A percentile compares a stretch with the other conserved stretches of the same genome.
Conservation (phyloP, 1,140 invertebrate species). For the Procambarus clarkii region DNA sequence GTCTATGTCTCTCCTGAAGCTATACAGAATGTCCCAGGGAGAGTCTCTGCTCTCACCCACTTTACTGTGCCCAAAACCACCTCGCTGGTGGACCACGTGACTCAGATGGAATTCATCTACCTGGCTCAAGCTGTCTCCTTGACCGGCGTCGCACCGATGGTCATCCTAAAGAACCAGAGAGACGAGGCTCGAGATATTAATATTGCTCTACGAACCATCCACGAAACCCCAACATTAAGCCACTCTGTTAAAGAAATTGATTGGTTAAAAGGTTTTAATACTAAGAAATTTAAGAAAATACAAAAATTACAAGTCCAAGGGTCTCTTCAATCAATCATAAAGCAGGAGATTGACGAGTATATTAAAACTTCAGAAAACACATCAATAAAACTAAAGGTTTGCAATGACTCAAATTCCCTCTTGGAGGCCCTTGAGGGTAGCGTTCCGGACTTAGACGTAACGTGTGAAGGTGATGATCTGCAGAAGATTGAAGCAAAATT, state of each 20-base stretch:
- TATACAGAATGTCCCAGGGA: slow-evolving; percentile 49
- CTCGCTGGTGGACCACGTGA: slow-evolving; percentile 43
- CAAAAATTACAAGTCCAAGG: slow-evolving; percentile 14
- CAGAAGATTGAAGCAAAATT: slow-evolving; percentile 17
- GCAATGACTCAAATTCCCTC: slow-evolving; percentile 15
- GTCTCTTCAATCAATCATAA: slow-evolving; percentile 37
- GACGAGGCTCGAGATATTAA: slow-evolving; percentile 50
- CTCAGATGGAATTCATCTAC: slow-evolving; percentile 56
- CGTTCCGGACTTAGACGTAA: not conserved
- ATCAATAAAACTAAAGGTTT: slow-evolving; percentile 30
- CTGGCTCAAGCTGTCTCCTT: slow-evolving; percentile 57
- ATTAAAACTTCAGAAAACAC: not conserved
- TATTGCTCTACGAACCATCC: slow-evolving; percentile 25
- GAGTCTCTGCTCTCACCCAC: slow-evolving; percentile 59
- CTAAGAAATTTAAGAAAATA: slow-evolving; percentile 19
- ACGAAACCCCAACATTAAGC: not conserved
- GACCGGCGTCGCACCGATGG: slow-evolving; percentile 49
- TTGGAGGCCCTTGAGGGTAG: slow-evolving; percentile 7
- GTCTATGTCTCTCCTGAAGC: slow-evolving; percentile 48
- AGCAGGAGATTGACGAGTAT: slow-evolving; percentile 41
- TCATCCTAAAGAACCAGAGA: slow-evolving; percentile 59
- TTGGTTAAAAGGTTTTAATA: slow-evolving; percentile 26
- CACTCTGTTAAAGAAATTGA: not conserved
- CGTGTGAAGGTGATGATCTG: slow-evolving; percentile 25
- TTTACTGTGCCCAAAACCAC: slow-evolving; percentile 37